Percentiles rank a stretch among this genome's conserved stretches.
phyloP scores from a whole-genome alignment of 2,888 invertebrate species.

The Philonicus albiceps region DNA sequence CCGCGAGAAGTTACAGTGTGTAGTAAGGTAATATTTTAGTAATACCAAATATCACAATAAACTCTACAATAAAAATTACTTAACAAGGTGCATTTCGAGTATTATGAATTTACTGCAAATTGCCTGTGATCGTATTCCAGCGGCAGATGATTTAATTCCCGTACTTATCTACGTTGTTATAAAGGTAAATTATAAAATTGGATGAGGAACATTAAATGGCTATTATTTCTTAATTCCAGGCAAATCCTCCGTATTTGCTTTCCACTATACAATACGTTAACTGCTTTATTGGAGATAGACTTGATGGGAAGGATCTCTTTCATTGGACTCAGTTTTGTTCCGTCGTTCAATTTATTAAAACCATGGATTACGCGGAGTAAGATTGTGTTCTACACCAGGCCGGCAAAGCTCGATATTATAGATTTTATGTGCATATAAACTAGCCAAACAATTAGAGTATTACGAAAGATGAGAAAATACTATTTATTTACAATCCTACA shows the following conservation, averaged over 20 bases:
- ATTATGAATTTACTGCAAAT: slow-evolving; percentile 93
- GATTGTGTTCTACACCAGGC: background rate
- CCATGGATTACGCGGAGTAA: slow-evolving; percentile 70
- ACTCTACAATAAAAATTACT: background rate
- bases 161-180: slow-evolving; percentile 96
- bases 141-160: slow-evolving; percentile 95
- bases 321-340: slow-evolving; percentile 99
- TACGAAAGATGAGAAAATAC: slow-evolving; percentile 24
- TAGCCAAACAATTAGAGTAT: slow-evolving; percentile 18
- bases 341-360: slow-evolving; percentile 97
- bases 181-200: slow-evolving; percentile 70
- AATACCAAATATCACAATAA: background rate
- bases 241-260: slow-evolving; percentile 91
- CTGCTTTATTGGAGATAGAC: slow-evolving; percentile 84
- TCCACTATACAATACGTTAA: slow-evolving; percentile 96
- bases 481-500: slow-evolving; percentile 34
- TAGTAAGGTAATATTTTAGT: slow-evolving; percentile 57
- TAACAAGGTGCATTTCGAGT: slow-evolving; percentile 83
- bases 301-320: slow-evolving; percentile 91
- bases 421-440: slow-evolving; percentile 36
- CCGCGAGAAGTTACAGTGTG: slow-evolving; percentile 75
- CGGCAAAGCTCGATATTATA: background rate
- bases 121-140: slow-evolving; percentile 80
- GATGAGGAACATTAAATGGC: background rate
- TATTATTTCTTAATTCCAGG: slow-evolving; percentile 65